Conservation (phyloP, 2,113 vertebrate genomes). For the Hystrix cristata region DNA sequence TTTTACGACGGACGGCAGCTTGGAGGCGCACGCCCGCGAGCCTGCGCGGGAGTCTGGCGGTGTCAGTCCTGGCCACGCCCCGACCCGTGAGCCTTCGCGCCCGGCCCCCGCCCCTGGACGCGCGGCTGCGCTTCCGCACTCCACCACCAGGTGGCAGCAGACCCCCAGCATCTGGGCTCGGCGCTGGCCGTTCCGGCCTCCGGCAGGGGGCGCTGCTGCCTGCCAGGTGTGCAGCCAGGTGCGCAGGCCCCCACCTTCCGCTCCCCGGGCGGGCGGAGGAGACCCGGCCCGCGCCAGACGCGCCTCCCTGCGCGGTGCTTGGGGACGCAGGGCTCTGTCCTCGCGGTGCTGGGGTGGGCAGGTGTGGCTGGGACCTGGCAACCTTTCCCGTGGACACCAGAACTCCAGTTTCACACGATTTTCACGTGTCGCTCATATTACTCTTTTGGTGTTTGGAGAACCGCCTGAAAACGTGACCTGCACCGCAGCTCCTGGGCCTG, state of each 20-base stretch:
- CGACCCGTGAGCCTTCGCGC: rapidly evolving
- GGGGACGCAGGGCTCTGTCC: background rate
- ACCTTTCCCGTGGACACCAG: background rate
- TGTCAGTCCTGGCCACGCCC: rapidly evolving
- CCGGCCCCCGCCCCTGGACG: rapidly evolving
- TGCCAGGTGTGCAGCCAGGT: background rate
- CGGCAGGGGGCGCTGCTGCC: constrained; percentile 60
- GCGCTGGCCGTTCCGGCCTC: rapidly evolving
- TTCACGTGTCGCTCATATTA: background rate
- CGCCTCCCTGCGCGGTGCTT: no score
- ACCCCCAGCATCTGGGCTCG: background rate
- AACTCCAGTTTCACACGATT: background rate
- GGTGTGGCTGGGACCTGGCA: background rate
- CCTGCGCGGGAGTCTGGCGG: no score
- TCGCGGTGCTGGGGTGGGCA: rapidly evolving
- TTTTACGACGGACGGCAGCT: background rate
- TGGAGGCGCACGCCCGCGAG: background rate
- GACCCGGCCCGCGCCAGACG: background rate
- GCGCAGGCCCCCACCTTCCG: background rate
- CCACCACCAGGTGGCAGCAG: constrained; percentile 67
- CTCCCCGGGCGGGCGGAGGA: background rate
- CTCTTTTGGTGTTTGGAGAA: background rate
- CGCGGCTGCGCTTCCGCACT: rapidly evolving
- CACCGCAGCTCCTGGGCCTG: no score
- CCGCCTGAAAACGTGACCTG: background rate